Base-by-base conservation (phyloP, 2,797 vertebrate species). In the Alcedo quadribrachys region DNA sequence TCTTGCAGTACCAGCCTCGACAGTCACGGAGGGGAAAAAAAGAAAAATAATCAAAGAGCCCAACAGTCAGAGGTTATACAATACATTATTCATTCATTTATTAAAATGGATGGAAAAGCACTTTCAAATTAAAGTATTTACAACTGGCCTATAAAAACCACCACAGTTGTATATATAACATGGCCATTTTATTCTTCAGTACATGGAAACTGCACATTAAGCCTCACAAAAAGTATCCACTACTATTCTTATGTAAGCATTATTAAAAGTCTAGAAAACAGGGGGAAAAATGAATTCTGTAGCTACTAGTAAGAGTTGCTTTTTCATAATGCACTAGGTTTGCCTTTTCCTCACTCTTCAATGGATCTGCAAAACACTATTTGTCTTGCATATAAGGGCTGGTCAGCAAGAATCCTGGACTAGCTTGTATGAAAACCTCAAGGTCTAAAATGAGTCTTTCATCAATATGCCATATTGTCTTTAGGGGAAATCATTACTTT, bases 1-100 rank as follows among this genome's bases (percentile, higher is more conserved):
- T 98, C 98, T 96, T 95, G 96, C 97, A 97, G 98, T 98, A 98
- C 98, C 98, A 98, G 98, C 80, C 98, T 97, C 98, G 97, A 97
- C n/a, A 94, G 97, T 97, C 98, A 96, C 97, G 90, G 24, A 7
- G 7, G 16, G 24, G 51, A 69, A 42, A 9, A 35, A 50, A 55
- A 63, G 21, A 40, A 58, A 88, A 79, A 65, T 27, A 97, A 96
- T 97, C 95, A 98, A 97, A 98, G 96, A 96, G 96, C 92, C 87
- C 58, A 91, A 74, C 85, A 96, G 94, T 93, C 91, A 91, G 93
- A 91, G 87, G 94, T 94, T 92, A 93, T 94, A 98, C 98, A 98
- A 98, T 98, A 97, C 96, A 79, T 97, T 96, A 98, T 98, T 98
- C 98, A 98, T 98, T 92, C 88, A 85, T 91, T 90, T 93, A 93